Base-by-base conservation (phyloP, 2,888 invertebrate species). In the Spodoptera picta region DNA sequence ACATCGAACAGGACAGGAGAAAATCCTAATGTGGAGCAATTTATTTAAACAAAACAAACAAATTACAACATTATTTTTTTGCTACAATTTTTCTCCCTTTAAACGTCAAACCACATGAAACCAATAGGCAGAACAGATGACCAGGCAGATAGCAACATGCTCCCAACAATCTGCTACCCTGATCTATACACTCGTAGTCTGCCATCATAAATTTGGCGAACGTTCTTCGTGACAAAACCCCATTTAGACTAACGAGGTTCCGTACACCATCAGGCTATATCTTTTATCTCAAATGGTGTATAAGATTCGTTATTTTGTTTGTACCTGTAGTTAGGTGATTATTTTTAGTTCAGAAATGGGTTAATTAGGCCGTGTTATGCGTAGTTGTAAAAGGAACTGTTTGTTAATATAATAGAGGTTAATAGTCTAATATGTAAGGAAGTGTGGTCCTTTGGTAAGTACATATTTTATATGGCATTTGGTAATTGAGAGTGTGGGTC, bases 201-300 rank as follows among this genome's bases (percentile, higher is more conserved):
- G 73, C 73, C 77, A 81, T 84, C 85, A 82, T 86, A 86, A 86
- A 85, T 83, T 75, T 74, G 74, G 75, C 66, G 60, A 64, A 55
- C 54, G 77, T 75, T 79, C 79, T 86, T 86, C 85, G 85, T 86
- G 86, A 86, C 87, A 86, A 86, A 84, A 70, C 77, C 69, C 83
- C 83, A 85, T 86, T 86, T 77, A 56, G 62, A 31, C 72, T 79
- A 83, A 83, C 81, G 78, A 81, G 76, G 61, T 24, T 57, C 49
- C 12, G 49, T 60, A 80, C 79, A 78, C 58, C 82, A 84, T 83
- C 83, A 78, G 55, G 61, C 66, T 56, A 59, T 84, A 84, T 83
- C 80, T 71, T 62, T 61, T 75, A 84, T 83, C 85, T 81, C 57
- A 58, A 84, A 82, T 83, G 84, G 78, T 58, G 69, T 73, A 75